A percentile compares a stretch with the other conserved stretches of the same genome.
These are phyloP conservation scores for Python bivittatus DNA, from an alignment of 2,113 vertebrate genomes.

Conservation along the genomic window DNA sequence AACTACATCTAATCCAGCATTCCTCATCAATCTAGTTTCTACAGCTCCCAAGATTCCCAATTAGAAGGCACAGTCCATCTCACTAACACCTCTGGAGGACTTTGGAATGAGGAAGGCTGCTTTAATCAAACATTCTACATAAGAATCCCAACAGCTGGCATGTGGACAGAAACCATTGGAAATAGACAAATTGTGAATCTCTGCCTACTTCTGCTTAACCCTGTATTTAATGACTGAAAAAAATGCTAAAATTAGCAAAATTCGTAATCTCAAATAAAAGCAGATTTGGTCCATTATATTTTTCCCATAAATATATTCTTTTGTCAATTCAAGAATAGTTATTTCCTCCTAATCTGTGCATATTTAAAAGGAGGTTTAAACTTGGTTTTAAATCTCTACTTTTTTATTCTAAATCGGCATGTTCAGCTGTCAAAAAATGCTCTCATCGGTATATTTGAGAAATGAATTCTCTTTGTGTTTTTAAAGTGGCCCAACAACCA, in stretches of 20 bases:
- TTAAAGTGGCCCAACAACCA: background rate
- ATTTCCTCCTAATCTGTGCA: background rate
- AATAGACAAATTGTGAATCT: background rate
- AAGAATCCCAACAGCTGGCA: background rate
- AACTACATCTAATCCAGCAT: background rate
- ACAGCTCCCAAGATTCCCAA: background rate
- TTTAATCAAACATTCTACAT: background rate
- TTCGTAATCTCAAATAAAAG: background rate
- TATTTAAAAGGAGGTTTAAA: background rate
- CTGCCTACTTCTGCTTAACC: background rate
- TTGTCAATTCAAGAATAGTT: background rate
- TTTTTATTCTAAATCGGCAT: background rate
- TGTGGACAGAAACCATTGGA: background rate
- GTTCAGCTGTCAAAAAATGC: background rate
- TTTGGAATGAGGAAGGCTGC: background rate
- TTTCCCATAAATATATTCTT: background rate
- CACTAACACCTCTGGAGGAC: background rate
- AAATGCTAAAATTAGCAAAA: background rate
- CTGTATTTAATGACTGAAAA: background rate
- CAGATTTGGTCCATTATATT: background rate
- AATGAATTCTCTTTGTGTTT: background rate
- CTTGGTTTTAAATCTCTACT: background rate
- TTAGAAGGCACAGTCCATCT: background rate
- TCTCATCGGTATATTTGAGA: background rate
- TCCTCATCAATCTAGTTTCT: background rate